Percentiles rank a stretch among this genome's conserved stretches.
Evolutionary conservation across 2,888 invertebrate species (phyloP).

Genomic region (Stenodema calcarata): DNA sequence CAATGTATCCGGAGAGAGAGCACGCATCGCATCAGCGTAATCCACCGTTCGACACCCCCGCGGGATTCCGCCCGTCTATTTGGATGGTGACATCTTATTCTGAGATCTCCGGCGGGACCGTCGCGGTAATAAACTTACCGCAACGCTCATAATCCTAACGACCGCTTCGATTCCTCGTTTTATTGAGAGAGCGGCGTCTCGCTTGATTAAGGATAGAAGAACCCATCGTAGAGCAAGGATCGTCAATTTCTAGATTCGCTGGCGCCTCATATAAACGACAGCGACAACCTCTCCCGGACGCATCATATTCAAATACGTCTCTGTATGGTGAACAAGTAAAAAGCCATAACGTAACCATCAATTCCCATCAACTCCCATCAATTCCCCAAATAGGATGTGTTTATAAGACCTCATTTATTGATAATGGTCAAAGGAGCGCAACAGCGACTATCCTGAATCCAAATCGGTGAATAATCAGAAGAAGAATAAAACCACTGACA

Average conservation of each 20-base stretch:
- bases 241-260: not conserved
- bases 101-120: not conserved
- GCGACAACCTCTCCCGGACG: not conserved
- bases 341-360: no score
- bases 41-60: not conserved
- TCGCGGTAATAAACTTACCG: not conserved
- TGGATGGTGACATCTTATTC: conserved; percentile 3
- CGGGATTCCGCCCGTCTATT: conserved; percentile 12
- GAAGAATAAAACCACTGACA: no score
- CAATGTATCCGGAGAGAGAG: not conserved
- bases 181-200: not conserved
- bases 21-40: not conserved
- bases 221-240: not conserved
- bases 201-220: not conserved
- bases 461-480: no score
- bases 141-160: not conserved
- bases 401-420: no score
- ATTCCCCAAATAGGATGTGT: no score
- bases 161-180: not conserved
- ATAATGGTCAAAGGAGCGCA: no score
- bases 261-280: not conserved
- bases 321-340: no score
- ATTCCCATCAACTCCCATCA: no score
- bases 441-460: no score
- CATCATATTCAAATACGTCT: no score